Evolutionary conservation across 2,113 vertebrate genomes (phyloP).

Genomic region (Mellivora capensis): DNA sequence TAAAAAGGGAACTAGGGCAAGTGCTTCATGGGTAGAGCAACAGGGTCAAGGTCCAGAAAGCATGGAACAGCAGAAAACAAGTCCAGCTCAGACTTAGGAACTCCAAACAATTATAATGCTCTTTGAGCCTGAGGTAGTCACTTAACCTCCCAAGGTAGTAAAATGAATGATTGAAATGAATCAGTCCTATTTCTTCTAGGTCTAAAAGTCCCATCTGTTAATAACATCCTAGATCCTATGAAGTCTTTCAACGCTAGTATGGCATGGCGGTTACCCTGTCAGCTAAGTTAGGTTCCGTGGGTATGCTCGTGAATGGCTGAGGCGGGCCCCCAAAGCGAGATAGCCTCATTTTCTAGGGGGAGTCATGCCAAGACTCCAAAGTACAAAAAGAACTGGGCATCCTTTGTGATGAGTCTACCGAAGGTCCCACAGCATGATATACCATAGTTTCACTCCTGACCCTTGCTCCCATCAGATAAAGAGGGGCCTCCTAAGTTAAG

Average conservation of each 20-base stretch:
- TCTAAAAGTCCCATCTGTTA: background rate
- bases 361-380: background rate
- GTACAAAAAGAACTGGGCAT: background rate
- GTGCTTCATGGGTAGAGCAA: background rate
- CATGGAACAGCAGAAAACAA: background rate
- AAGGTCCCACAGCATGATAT: background rate
- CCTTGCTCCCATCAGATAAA: background rate
- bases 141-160: background rate
- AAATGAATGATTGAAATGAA: conserved; percentile 31
- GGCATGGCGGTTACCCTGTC: background rate
- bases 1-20: background rate
- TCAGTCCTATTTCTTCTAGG: background rate
- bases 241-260: background rate
- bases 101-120: conserved; percentile 1
- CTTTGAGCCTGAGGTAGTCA: background rate
- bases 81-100: background rate
- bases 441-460: background rate
- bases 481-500: background rate
- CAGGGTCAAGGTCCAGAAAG: background rate
- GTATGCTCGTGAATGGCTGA: background rate
- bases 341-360: background rate
- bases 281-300: background rate
- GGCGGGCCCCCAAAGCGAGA: background rate
- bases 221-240: background rate
- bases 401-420: background rate